These are phyloP conservation scores for Stegodyphus dumicola DNA, from an alignment of 1,140 invertebrate species.

Conservation along the genomic window DNA sequence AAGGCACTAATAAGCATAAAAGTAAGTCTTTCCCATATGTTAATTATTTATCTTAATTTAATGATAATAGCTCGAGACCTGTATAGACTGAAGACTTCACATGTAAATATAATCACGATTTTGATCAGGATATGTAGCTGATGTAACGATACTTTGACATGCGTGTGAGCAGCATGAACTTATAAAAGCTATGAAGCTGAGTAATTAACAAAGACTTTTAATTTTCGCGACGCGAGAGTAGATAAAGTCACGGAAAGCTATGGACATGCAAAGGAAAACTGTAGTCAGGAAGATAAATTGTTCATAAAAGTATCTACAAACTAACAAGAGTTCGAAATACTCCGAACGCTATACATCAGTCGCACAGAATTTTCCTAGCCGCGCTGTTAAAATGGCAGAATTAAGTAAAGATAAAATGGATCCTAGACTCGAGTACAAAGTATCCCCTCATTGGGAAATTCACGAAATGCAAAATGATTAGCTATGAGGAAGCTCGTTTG, in stretches of 20 bases:
- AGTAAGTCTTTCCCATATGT: too few species aligned
- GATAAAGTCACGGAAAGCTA: constrained; percentile 43
- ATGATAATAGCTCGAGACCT: too few species aligned
- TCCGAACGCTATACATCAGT: constrained; percentile 35
- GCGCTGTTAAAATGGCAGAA: background rate
- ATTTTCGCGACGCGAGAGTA: constrained; percentile 36
- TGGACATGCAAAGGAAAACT: constrained; percentile 48
- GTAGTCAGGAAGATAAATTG: constrained; percentile 33
- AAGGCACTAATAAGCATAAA: too few species aligned
- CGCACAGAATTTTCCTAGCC: constrained; percentile 2
- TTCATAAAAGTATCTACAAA: constrained; percentile 24
- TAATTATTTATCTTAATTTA: too few species aligned
- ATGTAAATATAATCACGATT: too few species aligned
- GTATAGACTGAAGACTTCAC: too few species aligned
- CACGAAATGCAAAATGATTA: constrained; percentile 5
- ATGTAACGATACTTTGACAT: too few species aligned
- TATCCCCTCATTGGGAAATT: too few species aligned
- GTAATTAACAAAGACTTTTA: constrained; percentile 38
- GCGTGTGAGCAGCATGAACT: too few species aligned
- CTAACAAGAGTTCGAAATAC: constrained; percentile 24
- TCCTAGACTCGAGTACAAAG: too few species aligned
- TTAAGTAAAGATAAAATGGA: too few species aligned
- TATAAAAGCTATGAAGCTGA: background rate
- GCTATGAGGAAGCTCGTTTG: background rate
- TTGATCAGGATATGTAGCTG: too few species aligned